Percentiles rank a stretch among this genome's conserved stretches.
Conservation (phyloP, 2,888 invertebrate genomes). For the Scaptomyza cyrtandrae region DNA sequence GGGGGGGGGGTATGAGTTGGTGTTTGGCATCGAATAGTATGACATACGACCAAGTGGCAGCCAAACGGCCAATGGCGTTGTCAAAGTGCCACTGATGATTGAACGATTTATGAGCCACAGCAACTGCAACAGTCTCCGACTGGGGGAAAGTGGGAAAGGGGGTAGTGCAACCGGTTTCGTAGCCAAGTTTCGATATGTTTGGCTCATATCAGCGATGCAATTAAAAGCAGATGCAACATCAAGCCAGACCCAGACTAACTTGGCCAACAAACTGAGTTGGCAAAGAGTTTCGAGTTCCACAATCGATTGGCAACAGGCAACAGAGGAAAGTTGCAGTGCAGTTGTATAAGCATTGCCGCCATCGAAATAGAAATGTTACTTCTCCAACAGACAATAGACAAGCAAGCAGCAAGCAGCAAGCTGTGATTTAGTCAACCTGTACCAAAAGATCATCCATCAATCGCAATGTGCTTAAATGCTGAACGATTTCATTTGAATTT, state of each 20-base stretch:
- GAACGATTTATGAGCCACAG: slow-evolving; percentile 73
- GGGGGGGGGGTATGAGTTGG: background rate
- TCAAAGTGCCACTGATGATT: slow-evolving; percentile 75
- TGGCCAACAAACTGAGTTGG: slow-evolving; percentile 18
- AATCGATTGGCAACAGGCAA: slow-evolving; percentile 30
- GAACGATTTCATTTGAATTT: slow-evolving; percentile 8
- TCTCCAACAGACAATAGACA: background rate
- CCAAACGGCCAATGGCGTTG: slow-evolving; percentile 56
- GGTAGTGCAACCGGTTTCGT: slow-evolving; percentile 38
- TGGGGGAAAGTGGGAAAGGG: background rate
- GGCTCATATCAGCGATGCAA: slow-evolving; percentile 60
- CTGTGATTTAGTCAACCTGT: slow-evolving; percentile 25
- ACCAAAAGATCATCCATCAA: slow-evolving; percentile 41
- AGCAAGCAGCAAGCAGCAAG: background rate
- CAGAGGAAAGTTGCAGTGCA: background rate
- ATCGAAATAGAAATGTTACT: slow-evolving; percentile 17
- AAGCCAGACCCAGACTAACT: slow-evolving; percentile 2
- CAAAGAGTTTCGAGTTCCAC: slow-evolving; percentile 11
- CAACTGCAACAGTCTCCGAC: slow-evolving; percentile 1
- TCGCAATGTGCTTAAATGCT: slow-evolving; percentile 1
- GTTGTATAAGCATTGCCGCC: slow-evolving; percentile 10
- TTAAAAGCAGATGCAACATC: slow-evolving; percentile 63
- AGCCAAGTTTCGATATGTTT: slow-evolving; percentile 43
- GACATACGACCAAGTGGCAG: slow-evolving; percentile 52
- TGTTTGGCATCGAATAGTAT: slow-evolving; percentile 11